Evolutionary conservation across 2,797 vertebrate genomes (phyloP).

Genomic region (Sylvia borin): DNA sequence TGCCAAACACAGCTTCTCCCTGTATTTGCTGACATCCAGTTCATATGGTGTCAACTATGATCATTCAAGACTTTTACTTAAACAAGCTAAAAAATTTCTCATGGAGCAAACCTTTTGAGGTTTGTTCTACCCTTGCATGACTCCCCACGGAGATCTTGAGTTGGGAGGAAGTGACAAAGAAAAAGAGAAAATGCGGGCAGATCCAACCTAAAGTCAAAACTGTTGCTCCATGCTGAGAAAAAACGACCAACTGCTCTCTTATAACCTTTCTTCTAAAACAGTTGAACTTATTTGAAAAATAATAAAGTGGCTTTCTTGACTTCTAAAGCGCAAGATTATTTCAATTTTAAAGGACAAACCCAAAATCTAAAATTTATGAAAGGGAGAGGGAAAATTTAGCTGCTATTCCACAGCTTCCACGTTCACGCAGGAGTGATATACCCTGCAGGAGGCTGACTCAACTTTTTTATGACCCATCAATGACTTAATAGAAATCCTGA

Average conservation of each 20-base stretch:
- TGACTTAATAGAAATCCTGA: constrained; percentile 69
- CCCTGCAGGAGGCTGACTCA: constrained; percentile 44
- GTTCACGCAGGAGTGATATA: constrained; percentile 21
- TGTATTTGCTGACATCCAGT: not conserved
- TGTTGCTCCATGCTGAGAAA: not conserved
- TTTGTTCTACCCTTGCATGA: not conserved
- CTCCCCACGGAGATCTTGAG: not conserved
- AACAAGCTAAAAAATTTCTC: not conserved
- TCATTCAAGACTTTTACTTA: not conserved
- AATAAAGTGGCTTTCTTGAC: not conserved
- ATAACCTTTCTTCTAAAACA: not conserved
- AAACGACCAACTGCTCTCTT: not conserved
- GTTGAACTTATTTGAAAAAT: constrained; percentile 11
- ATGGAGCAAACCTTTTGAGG: not conserved
- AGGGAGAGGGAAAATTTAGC: not conserved
- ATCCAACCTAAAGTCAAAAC: not conserved
- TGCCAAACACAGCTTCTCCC: not conserved
- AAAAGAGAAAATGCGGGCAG: not conserved
- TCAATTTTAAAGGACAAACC: constrained; percentile 30
- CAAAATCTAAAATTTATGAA: constrained; percentile 34
- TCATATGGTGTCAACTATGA: not conserved
- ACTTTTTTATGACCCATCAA: constrained; percentile 60
- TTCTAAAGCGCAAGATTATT: constrained; percentile 21
- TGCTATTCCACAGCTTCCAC: not conserved
- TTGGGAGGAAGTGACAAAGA: not conserved